These are phyloP conservation scores for Cantharis rufa DNA, from an alignment of 2,888 invertebrate species.

Conservation along the genomic window DNA sequence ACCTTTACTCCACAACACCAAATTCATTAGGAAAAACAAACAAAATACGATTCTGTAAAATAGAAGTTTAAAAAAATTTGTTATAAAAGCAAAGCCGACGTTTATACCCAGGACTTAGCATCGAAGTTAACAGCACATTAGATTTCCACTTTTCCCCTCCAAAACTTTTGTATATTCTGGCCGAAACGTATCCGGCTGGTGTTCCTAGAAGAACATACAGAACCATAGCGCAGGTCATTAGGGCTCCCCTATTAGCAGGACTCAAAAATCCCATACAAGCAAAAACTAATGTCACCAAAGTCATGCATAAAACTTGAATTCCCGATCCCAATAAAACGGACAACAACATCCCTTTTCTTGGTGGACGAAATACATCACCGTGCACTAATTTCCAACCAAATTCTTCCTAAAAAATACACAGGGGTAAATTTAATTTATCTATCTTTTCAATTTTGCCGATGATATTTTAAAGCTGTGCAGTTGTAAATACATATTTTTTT, in stretches of 20 bases:
- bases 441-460: too few species aligned
- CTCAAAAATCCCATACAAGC: constrained; percentile 99
- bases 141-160: constrained; percentile 99
- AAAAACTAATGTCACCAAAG: constrained; percentile 92
- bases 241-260: constrained; percentile 96
- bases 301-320: constrained; percentile 95
- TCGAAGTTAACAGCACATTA: constrained; percentile 94
- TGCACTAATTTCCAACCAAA: constrained; percentile 98
- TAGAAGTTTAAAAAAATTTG: constrained; percentile 5
- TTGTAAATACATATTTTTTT: too few species aligned
- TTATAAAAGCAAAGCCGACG: constrained; percentile 36
- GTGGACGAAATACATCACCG: constrained; percentile 96
- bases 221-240: constrained; percentile 98
- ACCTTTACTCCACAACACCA: constrained; percentile 93
- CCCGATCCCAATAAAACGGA: constrained; percentile 97
- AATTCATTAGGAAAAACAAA: constrained; percentile 96
- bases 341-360: constrained; percentile 93
- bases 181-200: constrained; percentile 95
- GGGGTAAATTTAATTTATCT: not conserved
- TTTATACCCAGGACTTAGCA: constrained; percentile 91
- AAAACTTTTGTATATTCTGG: constrained; percentile 97
- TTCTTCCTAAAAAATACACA: constrained; percentile 74
- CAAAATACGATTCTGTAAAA: constrained; percentile 83
- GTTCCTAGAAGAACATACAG: constrained; percentile 96
- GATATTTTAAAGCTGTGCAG: too few species aligned